Conservation (phyloP, 2,797 vertebrate species). For the Capromys pilorides region DNA sequence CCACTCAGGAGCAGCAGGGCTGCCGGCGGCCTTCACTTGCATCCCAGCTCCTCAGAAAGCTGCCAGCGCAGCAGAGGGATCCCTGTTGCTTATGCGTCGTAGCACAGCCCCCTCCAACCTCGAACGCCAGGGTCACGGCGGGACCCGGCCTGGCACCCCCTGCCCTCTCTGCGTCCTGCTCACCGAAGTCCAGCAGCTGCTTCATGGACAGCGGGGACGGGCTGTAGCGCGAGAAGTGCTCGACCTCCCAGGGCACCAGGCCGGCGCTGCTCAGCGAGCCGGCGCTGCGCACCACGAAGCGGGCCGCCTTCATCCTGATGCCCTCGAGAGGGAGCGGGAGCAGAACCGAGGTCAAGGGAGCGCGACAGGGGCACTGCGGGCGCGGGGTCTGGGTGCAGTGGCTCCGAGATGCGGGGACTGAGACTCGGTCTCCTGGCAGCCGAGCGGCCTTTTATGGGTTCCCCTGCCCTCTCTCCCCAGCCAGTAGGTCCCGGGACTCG, state of each 20-base stretch:
- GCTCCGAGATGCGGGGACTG: accelerated
- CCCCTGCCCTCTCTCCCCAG: neutral
- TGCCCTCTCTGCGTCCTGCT: constrained; percentile 74
- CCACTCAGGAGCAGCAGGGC: neutral
- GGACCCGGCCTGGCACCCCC: neutral
- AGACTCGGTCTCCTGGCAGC: neutral
- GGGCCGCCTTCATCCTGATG: constrained; percentile 83
- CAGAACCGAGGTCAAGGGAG: neutral
- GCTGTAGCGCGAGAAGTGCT: constrained; percentile 94
- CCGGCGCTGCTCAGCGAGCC: constrained; percentile 75
- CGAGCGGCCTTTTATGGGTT: constrained; percentile 49
- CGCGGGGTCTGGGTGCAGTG: neutral
- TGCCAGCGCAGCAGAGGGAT: neutral
- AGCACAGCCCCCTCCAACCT: neutral
- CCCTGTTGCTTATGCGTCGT: neutral
- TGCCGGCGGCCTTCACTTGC: neutral
- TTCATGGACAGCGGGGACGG: constrained; percentile 98
- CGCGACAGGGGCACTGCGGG: neutral
- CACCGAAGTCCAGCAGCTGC: constrained; percentile 97
- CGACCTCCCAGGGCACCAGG: constrained; percentile 90
- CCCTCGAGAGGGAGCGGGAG: neutral
- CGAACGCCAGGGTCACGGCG: neutral
- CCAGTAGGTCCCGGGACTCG: neutral
- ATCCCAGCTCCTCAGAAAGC: neutral
- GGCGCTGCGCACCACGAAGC: constrained; percentile 82